Conservation (phyloP, 2,113 vertebrate genomes). For the Scomber colias region DNA sequence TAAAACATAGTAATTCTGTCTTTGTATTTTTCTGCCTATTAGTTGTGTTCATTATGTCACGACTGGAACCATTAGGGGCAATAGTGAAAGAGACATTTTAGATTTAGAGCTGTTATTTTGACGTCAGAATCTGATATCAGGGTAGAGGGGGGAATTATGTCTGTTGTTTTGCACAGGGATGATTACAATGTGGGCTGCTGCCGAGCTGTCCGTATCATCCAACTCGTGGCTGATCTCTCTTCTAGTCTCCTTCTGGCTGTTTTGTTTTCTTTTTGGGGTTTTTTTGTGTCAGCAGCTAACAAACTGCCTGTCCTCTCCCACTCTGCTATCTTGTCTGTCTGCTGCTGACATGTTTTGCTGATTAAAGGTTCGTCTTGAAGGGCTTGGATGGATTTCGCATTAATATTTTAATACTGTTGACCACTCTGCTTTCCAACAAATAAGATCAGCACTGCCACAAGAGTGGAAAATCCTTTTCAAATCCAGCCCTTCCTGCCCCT, state of each 20-base stretch:
- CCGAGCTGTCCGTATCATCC: conserved; percentile 27
- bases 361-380: conserved; percentile 67
- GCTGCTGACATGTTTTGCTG: conserved; percentile 55
- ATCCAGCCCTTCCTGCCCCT: conserved; percentile 20
- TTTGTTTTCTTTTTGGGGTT: conserved; percentile 2
- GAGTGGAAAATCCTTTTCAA: conserved; percentile 61
- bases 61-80: not conserved
- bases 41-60: not conserved
- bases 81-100: not conserved
- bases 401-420: conserved; percentile 74
- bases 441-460: conserved; percentile 52
- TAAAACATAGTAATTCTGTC: not conserved
- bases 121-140: not conserved
- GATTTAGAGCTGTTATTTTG: conserved; percentile 8
- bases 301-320: conserved; percentile 23
- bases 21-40: not conserved
- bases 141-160: not conserved
- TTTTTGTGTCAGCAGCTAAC: not conserved
- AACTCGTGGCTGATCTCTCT: conserved; percentile 42
- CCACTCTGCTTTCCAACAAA: conserved; percentile 55
- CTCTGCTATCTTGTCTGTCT: conserved; percentile 43
- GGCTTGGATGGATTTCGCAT: conserved; percentile 50
- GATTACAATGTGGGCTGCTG: conserved; percentile 42
- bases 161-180: conserved; percentile 20
- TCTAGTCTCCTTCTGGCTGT: conserved; percentile 37